Conservation (phyloP, 2,113 vertebrate species). For the Oplegnathus fasciatus region DNA sequence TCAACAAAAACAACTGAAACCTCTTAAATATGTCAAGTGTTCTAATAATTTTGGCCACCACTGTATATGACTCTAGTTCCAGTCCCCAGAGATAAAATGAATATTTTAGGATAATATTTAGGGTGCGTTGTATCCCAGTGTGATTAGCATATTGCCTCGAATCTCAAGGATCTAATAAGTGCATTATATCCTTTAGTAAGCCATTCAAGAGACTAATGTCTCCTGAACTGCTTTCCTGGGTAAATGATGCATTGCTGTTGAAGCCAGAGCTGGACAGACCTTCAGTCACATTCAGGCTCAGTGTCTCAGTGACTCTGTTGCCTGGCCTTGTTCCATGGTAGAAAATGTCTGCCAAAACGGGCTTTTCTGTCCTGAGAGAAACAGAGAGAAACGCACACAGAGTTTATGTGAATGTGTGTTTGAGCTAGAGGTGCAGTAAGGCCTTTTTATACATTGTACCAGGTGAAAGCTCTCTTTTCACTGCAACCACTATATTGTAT, state of each 20-base stretch:
- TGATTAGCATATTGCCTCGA: slow-evolving; percentile 27
- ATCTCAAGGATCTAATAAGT: slow-evolving; percentile 48
- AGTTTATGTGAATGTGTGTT: slow-evolving; percentile 1
- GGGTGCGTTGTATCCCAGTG: background rate
- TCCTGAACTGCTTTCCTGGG: slow-evolving; percentile 34
- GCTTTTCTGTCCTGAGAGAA: slow-evolving; percentile 17
- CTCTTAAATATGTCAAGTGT: too few species aligned
- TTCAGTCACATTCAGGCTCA: slow-evolving; percentile 35
- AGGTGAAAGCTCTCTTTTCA: slow-evolving; percentile 30
- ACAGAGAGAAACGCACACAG: slow-evolving; percentile 5
- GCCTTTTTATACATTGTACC: background rate
- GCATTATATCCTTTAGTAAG: slow-evolving; percentile 47
- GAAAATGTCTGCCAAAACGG: slow-evolving; percentile 19
- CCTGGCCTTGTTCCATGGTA: slow-evolving; percentile 20
- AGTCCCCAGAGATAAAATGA: background rate
- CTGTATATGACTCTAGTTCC: background rate
- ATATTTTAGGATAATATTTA: background rate
- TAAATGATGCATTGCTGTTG: slow-evolving; percentile 33
- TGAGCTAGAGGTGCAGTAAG: background rate
- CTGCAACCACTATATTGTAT: slow-evolving; percentile 34
- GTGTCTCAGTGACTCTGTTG: slow-evolving; percentile 27
- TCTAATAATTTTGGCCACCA: too few species aligned
- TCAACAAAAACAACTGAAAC: too few species aligned
- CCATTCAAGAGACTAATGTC: slow-evolving; percentile 49
- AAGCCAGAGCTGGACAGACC: slow-evolving; percentile 27